Percentiles rank a stretch among this genome's conserved stretches.
Evolutionary conservation across 2,888 invertebrate genomes (phyloP).

Genomic region (Apodemia mormo): DNA sequence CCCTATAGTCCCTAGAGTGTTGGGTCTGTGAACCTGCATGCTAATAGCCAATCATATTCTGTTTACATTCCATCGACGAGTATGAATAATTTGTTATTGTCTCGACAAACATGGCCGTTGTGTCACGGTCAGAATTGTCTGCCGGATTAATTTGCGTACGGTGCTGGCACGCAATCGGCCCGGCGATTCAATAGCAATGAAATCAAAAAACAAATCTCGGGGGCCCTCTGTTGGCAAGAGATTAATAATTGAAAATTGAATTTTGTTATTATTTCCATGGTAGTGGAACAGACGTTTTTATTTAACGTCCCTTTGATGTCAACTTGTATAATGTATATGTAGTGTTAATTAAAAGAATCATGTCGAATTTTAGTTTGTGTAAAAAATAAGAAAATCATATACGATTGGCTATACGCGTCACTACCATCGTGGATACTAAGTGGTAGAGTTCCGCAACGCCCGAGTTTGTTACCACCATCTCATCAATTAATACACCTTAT

Average conservation of each 20-base stretch:
- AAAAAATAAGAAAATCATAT: no score
- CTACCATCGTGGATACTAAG: no score
- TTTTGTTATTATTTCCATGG: constrained; percentile 52
- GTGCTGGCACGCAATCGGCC: constrained; percentile 50
- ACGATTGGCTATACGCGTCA: no score
- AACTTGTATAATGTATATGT: not conserved
- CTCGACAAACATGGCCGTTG: constrained; percentile 65
- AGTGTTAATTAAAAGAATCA: not conserved
- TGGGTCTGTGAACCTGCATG: constrained; percentile 63
- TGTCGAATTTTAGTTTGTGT: no score
- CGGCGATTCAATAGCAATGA: constrained; percentile 54
- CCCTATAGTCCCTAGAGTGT: constrained; percentile 55
- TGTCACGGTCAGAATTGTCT: constrained; percentile 73
- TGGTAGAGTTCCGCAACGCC: no score
- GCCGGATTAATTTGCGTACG: constrained; percentile 71
- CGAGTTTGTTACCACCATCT: no score
- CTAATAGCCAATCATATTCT: constrained; percentile 81
- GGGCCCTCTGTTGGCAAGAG: constrained; percentile 54
- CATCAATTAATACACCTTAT: no score
- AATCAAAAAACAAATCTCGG: constrained; percentile 65
- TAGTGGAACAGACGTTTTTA: constrained; percentile 6
- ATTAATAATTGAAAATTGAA: constrained; percentile 68
- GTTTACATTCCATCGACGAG: constrained; percentile 80
- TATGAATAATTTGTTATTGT: constrained; percentile 82
- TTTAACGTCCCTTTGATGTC: constrained; percentile 8